These are phyloP conservation scores for Henicopernis longicauda DNA, from an alignment of 2,113 vertebrate genomes.

Conservation along the genomic window DNA sequence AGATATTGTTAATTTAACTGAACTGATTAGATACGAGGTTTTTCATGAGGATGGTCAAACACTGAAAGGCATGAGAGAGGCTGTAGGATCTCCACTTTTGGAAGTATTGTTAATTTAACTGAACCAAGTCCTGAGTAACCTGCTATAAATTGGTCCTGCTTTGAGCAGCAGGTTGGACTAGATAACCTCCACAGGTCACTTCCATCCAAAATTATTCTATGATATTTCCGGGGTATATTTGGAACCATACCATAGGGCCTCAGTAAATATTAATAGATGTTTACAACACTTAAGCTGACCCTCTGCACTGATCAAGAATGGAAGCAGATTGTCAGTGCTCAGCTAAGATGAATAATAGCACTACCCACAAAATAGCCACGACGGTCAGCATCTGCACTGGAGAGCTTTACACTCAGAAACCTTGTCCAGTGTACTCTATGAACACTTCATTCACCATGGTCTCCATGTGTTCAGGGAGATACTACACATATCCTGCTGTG, in stretches of 20 bases:
- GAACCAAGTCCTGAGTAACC: neutral
- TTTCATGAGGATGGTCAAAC: neutral
- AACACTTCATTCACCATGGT: neutral
- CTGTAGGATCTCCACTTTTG: neutral
- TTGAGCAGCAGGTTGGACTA: neutral
- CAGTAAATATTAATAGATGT: neutral
- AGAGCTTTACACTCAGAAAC: neutral
- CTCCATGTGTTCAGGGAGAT: neutral
- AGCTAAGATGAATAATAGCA: neutral
- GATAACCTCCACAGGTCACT: neutral
- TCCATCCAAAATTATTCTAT: neutral
- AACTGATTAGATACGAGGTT: neutral
- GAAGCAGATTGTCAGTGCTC: neutral
- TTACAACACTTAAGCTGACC: neutral
- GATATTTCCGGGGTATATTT: neutral
- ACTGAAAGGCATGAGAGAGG: neutral
- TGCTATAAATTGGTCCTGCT: neutral
- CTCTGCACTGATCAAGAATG: neutral
- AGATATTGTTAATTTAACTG: too few relatives aligned
- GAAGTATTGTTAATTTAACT: neutral
- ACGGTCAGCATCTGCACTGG: neutral
- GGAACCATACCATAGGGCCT: neutral
- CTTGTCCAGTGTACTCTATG: neutral
- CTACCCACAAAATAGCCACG: neutral
- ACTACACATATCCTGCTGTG: neutral